phyloP scores from a whole-genome alignment of 2,888 invertebrate species.

The Chrysodeixis includens region DNA sequence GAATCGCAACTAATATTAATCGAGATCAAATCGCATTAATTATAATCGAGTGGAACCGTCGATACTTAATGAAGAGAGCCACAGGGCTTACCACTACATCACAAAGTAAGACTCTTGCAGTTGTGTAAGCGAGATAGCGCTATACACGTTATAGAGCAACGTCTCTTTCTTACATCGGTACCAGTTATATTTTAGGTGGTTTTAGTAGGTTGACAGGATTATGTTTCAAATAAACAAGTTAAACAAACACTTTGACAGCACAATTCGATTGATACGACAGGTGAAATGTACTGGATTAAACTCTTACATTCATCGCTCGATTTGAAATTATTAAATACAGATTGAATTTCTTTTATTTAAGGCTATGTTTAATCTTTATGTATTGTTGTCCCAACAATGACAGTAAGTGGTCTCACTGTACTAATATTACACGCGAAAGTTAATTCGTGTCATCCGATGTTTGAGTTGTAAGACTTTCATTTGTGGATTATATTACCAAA shows the following conservation, averaged over 20 bases:
- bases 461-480: constrained; percentile 1
- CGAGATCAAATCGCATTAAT: constrained; percentile 61
- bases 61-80: constrained; percentile 51
- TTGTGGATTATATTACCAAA: neutral
- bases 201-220: constrained; percentile 29
- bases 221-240: constrained; percentile 45
- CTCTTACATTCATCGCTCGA: constrained; percentile 34
- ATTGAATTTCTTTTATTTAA: constrained; percentile 23
- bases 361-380: constrained; percentile 16
- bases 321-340: constrained; percentile 35
- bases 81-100: no score
- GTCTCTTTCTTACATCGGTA: no score
- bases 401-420: constrained; percentile 4
- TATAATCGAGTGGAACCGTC: constrained; percentile 58
- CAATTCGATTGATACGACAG: constrained; percentile 52
- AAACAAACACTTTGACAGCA: constrained; percentile 54
- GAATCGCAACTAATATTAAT: constrained; percentile 51
- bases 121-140: neutral
- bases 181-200: no score
- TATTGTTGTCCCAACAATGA: neutral
- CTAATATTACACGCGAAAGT: constrained; percentile 4
- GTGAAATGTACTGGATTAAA: constrained; percentile 56
- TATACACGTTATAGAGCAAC: no score
- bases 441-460: constrained; percentile 4
- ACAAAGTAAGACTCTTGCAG: no score